These are phyloP conservation scores for Nansenia antarctica DNA, from an alignment of 2,113 vertebrate species.

Conservation along the genomic window DNA sequence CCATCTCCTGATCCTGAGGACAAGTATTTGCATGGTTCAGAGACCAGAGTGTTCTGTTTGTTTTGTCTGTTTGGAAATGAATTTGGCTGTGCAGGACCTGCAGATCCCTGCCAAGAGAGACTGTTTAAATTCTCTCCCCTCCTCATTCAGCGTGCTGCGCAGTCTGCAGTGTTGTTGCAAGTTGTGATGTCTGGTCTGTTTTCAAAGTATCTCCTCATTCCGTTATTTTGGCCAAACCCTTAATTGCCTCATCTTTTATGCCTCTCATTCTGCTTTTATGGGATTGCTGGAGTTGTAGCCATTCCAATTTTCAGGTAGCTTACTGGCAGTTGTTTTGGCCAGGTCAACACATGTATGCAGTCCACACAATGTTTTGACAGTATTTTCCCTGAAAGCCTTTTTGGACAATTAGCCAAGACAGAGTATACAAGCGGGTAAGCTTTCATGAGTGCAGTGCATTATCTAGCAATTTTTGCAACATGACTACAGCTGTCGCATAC, in stretches of 20 bases:
- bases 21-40: background rate
- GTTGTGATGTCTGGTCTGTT: background rate
- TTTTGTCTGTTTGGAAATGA: background rate
- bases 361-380: background rate
- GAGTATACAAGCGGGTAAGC: background rate
- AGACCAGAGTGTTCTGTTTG: background rate
- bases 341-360: background rate
- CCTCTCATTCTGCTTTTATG: too few relatives aligned
- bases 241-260: background rate
- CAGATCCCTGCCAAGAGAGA: constrained; percentile 5
- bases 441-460: background rate
- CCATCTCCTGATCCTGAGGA: background rate
- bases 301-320: background rate
- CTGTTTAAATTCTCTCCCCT: background rate
- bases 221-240: background rate
- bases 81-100: background rate
- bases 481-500: background rate
- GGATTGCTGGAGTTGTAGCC: background rate
- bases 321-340: background rate
- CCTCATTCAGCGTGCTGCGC: background rate
- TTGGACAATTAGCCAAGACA: background rate
- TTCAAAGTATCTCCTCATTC: background rate
- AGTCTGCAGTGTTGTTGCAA: background rate
- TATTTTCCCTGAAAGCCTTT: background rate
- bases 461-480: background rate